Base-by-base conservation (phyloP, 2,113 vertebrate genomes). In the Gnathonemus longibarbis region DNA sequence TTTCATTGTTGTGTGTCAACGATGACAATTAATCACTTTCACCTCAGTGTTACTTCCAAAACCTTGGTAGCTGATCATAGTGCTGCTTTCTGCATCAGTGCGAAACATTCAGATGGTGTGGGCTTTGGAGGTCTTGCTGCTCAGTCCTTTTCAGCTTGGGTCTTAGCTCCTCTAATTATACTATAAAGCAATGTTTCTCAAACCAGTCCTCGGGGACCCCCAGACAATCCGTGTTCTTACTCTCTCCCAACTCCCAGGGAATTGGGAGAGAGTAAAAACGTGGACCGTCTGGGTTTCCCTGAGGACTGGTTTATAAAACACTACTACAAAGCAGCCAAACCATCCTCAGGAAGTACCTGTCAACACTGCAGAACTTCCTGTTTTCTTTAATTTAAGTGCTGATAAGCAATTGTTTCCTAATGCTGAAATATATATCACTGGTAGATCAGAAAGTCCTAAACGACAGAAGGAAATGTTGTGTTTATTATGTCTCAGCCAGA, bases 401-500 rank as follows among this genome's bases (percentile, higher is more conserved):
- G 49, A 50, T 84, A 66, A 50, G 86, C 89, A 35, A 74, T 90
- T 42, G 89, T 90, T 88, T 91, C 74, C n/a, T 83, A 85, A 92
- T 85, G 91, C 27, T 89, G 92, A 92, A 53, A 87, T 88, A 90
- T 91, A 56, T 42, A 91, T 92, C 91, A 91, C 90, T 92, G 88
- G 35, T 89, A 92, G 93, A 80, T 86, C 92, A n/a, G 90, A 91
- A 91, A 91, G 91, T 92, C 89, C 70, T 89, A 91, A 90, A 91
- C 56, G 91, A 93, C 93, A 94, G 94, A 94, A 74, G 46, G 48
- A 53, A 53, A 56, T 53, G 48, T 27, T 45, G 24, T 27, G 50
- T 49, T 48, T 50, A 27, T 86, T 49, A n/a, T 86, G 21, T n/a
- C 11, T n/a, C 7, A 50, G 35, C 83, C 48, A 89, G 42, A 70